Conservation (phyloP, 2,797 vertebrate genomes). For the Paguma larvata region DNA sequence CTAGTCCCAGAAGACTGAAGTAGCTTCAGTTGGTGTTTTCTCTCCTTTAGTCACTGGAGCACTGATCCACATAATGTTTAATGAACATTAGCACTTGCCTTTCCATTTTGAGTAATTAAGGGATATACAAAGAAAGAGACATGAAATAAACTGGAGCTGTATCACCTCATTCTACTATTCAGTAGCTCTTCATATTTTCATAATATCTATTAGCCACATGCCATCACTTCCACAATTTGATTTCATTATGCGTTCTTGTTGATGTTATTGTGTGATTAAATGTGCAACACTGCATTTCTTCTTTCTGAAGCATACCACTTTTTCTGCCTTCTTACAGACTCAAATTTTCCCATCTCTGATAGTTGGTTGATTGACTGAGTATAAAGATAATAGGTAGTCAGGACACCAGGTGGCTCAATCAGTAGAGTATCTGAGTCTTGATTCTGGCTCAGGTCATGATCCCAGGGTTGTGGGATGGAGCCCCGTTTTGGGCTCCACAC, state of each 20-base stretch:
- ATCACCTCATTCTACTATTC: conserved; percentile 82
- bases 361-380: not conserved
- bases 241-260: conserved; percentile 42
- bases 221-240: conserved; percentile 45
- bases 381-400: not conserved
- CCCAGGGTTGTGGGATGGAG: no score
- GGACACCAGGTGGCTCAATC: no score
- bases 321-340: not conserved
- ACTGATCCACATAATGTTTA: conserved; percentile 81
- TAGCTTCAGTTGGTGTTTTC: conserved; percentile 66
- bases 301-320: conserved; percentile 30
- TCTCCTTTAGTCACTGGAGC: conserved; percentile 67
- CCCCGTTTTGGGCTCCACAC: no score
- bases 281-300: not conserved
- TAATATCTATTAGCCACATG: conserved; percentile 71
- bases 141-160: conserved; percentile 80
- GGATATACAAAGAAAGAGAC: conserved; percentile 75
- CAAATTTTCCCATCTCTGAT: not conserved
- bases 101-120: conserved; percentile 78
- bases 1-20: conserved; percentile 47
- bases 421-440: no score
- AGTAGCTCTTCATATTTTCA: conserved; percentile 70
- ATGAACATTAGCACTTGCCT: conserved; percentile 84
- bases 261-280: conserved; percentile 61
- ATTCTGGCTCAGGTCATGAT: no score